Evolutionary conservation across 23 tunicate species (phyloP), one percentile per base, ranked within the genome.

Genomic region (Corella eumyota): DNA sequence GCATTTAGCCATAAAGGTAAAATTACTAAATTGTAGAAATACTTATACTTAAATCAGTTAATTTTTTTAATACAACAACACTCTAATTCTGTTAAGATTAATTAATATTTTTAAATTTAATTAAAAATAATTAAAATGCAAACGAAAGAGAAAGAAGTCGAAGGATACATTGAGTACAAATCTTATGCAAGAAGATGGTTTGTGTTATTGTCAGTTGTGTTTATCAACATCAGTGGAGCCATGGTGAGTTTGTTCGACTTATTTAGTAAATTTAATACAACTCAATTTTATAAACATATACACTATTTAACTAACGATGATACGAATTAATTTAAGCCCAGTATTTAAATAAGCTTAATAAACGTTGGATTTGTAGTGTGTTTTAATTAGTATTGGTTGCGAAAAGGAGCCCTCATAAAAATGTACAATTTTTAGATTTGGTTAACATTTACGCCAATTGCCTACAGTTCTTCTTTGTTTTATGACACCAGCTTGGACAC

Each of bases 381-480:
- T 9, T 40, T 40, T 40, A 40, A 9, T 15, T 11, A 40, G 48
- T 15, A 40, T 40, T 40, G 48, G 11, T 9, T 40, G 48, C 11
- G 15, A 15, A 11, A 40, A 40, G 48, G 11, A 9, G 15, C 15
- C 15, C 13, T 15, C 11, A 15, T 15, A 9, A 5, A 36, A 6
- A 36, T 36, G 13, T 24, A 7, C 57, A 34, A 49, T 46, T 66
- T 71, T 24, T 81, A 87, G 96, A 60, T 73, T 1, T 87, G 96
- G 96, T 66, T 87, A 6, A 81, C 81, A 11, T 87, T 87, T 56
- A 69, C 83, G 17, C 50, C 87, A 3, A 81, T 87, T 30, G 77
- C 96, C 6, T 87, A 87, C 72, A 71, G 56, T 33, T 76, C 87
- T 25, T 66, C 48, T 30, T 34, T 37, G 7, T 87, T 50, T 61